phyloP scores from a whole-genome alignment of 2,113 vertebrate genomes.

The Hydropotes inermis region DNA sequence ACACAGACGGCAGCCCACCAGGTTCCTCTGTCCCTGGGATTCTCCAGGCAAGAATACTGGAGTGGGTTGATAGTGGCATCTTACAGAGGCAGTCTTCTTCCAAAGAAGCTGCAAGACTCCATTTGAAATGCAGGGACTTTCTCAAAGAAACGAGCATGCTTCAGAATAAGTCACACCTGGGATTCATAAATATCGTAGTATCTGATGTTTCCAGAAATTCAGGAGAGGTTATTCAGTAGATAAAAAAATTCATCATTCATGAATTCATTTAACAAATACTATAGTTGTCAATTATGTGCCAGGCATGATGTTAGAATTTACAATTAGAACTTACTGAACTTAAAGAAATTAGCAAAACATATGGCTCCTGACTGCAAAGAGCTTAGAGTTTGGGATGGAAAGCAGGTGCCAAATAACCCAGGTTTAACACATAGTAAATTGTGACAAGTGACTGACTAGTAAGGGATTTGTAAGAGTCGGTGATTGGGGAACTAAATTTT shows the following conservation, averaged over 20 bases:
- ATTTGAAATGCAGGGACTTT: not conserved
- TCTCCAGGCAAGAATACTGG: not conserved
- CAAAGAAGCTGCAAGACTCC: not conserved
- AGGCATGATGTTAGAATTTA: not conserved
- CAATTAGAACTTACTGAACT: not conserved
- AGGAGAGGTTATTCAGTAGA: not conserved
- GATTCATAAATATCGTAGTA: not conserved
- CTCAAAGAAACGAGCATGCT: not conserved
- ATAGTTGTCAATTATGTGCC: not conserved
- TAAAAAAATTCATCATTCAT: not conserved
- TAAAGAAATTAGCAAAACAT: not conserved
- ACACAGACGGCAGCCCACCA: rapidly evolving
- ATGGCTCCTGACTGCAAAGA: not conserved
- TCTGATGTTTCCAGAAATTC: not conserved
- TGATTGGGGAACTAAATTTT: not conserved
- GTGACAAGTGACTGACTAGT: not conserved
- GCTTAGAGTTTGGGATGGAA: not conserved
- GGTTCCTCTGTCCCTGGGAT: not conserved
- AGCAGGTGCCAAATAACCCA: not conserved
- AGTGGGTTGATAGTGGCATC: not conserved
- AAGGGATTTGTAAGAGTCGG: not conserved
- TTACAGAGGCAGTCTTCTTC: not conserved
- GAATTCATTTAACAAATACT: not conserved
- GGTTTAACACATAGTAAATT: not conserved
- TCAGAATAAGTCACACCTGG: not conserved